Percentiles rank a stretch among this genome's conserved stretches.
Evolutionary conservation across 2,888 invertebrate species (phyloP).

Genomic region (Drosophila imparisetae): DNA sequence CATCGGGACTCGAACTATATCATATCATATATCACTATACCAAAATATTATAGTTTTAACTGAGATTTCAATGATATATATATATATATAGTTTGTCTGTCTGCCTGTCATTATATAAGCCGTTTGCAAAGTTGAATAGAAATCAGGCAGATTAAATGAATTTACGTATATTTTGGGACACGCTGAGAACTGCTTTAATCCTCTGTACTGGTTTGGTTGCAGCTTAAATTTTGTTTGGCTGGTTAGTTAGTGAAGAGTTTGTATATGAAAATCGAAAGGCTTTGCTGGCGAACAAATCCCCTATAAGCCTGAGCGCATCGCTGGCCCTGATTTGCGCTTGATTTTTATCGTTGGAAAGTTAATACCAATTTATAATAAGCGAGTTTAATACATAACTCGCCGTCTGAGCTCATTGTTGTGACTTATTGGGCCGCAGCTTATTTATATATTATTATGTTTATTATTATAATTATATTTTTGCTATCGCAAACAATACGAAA

Average conservation of each 20-base stretch:
- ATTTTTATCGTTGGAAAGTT: slow-evolving; percentile 58
- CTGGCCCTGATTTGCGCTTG: slow-evolving; percentile 42
- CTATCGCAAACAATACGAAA: slow-evolving; percentile 42
- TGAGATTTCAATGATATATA: background rate
- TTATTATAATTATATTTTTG: slow-evolving; percentile 27
- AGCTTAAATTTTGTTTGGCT: background rate
- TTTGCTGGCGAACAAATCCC: slow-evolving; percentile 6
- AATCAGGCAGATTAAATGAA: background rate
- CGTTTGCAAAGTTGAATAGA: background rate
- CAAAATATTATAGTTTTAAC: background rate
- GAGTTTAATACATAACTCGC: slow-evolving; percentile 18
- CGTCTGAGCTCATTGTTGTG: slow-evolving; percentile 47
- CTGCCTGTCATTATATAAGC: background rate
- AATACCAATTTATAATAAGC: slow-evolving; percentile 37
- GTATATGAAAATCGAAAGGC: slow-evolving; percentile 42
- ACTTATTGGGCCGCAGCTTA: slow-evolving; percentile 67
- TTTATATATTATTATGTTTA: slow-evolving; percentile 61
- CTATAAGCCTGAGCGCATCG: slow-evolving; percentile 22
- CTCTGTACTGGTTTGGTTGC: background rate
- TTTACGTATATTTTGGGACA: background rate
- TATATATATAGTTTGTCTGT: background rate
- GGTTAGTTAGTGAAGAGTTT: slow-evolving; percentile 11
- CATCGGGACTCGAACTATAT: background rate
- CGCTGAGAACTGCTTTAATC: background rate
- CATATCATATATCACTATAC: too few relatives aligned